Evolutionary conservation across 2,113 vertebrate species (phyloP).

Genomic region (Salminus brasiliensis): DNA sequence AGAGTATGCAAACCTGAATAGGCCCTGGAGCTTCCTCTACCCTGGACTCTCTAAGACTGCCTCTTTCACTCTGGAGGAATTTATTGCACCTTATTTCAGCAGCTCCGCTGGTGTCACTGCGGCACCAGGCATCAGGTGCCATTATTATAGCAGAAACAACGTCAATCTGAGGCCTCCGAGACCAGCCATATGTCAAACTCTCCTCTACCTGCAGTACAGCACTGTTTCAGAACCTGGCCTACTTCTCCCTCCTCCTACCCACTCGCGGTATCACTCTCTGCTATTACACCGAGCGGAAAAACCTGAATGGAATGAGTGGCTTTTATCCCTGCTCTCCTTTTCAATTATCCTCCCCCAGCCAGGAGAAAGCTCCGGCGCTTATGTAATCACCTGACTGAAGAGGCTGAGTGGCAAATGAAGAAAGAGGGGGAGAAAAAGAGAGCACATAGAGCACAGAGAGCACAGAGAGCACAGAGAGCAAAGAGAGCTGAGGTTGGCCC

Average conservation of each 20-base stretch:
- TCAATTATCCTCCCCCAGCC: constrained; percentile 50
- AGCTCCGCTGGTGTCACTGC: background rate
- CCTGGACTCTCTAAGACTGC: background rate
- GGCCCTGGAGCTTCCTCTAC: too few relatives aligned
- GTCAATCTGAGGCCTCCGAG: background rate
- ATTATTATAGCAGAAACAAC: constrained; percentile 3
- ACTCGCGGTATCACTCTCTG: constrained; percentile 16
- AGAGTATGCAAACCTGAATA: too few relatives aligned
- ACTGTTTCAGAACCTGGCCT: constrained; percentile 27
- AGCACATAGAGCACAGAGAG: too few relatives aligned
- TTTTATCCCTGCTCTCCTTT: constrained; percentile 38
- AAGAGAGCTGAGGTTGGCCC: constrained; percentile 25
- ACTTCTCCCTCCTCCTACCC: constrained; percentile 25
- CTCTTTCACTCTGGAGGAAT: background rate
- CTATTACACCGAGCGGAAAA: constrained; percentile 38
- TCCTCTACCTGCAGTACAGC: background rate
- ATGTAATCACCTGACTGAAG: constrained; percentile 48
- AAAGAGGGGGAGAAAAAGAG: constrained; percentile 17
- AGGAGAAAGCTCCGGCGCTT: constrained; percentile 32
- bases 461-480: too few relatives aligned
- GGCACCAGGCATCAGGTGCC: background rate
- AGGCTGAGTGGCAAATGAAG: constrained; percentile 39
- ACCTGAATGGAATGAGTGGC: constrained; percentile 34
- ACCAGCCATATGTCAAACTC: background rate
- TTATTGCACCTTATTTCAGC: constrained; percentile 15